Evolutionary conservation across 1,140 invertebrate genomes (phyloP).

Genomic region (Tetramorium parvispinum): DNA sequence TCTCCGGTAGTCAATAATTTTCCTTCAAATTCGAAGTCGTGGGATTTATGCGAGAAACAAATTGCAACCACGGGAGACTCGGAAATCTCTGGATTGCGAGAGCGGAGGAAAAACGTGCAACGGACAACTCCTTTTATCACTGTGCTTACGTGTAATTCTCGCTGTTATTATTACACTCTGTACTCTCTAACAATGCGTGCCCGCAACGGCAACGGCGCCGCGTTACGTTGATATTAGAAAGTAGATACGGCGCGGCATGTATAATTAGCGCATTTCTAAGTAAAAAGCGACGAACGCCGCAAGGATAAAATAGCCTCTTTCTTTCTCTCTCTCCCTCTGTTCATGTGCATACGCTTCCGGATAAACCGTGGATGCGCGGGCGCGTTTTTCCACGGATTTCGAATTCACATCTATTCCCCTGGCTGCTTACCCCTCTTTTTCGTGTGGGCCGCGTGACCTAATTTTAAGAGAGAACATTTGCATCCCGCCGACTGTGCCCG

Average conservation of each 20-base stretch:
- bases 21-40: background rate
- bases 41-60: background rate
- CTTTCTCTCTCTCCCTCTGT: too few relatives aligned
- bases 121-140: slow-evolving; percentile 9
- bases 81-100: background rate
- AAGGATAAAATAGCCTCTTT: slow-evolving; percentile 13
- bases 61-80: background rate
- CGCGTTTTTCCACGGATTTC: slow-evolving; percentile 47
- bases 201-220: background rate
- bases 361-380: background rate
- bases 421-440: slow-evolving; percentile 13
- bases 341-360: background rate
- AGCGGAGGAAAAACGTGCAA: background rate
- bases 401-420: slow-evolving; percentile 52
- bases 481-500: slow-evolving; percentile 27
- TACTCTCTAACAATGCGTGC: slow-evolving; percentile 23
- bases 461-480: slow-evolving; percentile 56
- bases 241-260: background rate
- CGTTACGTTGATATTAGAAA: slow-evolving; percentile 39
- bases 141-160: slow-evolving; percentile 30
- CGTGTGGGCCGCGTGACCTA: slow-evolving; percentile 39
- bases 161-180: slow-evolving; percentile 34
- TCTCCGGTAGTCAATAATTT: background rate
- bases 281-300: slow-evolving; percentile 39
- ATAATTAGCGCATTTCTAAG: slow-evolving; percentile 50